These are phyloP conservation scores for Triplophysa siluroides DNA, from an alignment of 2,113 vertebrate species.

Conservation along the genomic window DNA sequence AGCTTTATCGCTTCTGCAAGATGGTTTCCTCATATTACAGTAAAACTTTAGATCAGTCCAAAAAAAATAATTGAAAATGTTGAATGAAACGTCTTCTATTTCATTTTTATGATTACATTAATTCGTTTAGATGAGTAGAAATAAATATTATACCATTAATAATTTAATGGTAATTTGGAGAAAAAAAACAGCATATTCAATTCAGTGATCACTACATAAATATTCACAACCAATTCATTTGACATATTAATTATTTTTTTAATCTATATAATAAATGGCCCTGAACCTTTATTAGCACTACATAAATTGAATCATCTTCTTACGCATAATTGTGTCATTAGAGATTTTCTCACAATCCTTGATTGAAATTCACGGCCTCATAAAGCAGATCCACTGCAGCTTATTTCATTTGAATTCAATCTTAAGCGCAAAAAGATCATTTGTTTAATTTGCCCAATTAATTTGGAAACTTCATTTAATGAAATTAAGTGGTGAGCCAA, in stretches of 20 bases:
- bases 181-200: no score
- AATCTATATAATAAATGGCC: background rate
- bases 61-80: background rate
- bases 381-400: background rate
- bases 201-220: background rate
- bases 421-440: slow-evolving; percentile 8
- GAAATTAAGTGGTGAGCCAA: background rate
- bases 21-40: background rate
- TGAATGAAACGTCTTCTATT: background rate
- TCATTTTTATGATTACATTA: background rate
- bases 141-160: background rate
- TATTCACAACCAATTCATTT: no score
- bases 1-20: background rate
- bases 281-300: background rate
- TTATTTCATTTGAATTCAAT: slow-evolving; percentile 7
- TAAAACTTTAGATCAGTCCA: no score
- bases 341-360: background rate
- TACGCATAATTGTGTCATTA: background rate
- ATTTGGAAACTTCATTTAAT: no score
- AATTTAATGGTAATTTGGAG: no score
- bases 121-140: background rate
- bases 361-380: slow-evolving; percentile 1
- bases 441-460: background rate
- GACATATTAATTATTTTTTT: no score
- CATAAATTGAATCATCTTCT: background rate